phyloP scores from a whole-genome alignment of 1,140 invertebrate species.

The Bombus ignitus region DNA sequence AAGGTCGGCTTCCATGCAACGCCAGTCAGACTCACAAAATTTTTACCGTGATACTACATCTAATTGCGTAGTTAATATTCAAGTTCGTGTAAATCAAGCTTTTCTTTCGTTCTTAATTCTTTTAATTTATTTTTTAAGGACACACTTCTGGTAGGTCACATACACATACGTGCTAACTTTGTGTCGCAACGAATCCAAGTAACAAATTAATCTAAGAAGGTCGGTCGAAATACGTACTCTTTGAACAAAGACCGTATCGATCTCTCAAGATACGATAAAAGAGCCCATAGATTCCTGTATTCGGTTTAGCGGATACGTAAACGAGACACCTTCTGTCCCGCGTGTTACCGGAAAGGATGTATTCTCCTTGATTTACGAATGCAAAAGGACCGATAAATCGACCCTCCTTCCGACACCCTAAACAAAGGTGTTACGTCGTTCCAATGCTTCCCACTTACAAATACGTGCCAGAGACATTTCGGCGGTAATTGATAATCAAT shows the following conservation, averaged over 20 bases:
- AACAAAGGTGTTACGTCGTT: conserved; percentile 55
- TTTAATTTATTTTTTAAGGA: too few relatives aligned
- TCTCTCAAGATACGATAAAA: conserved; percentile 50
- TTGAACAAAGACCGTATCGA: conserved; percentile 33
- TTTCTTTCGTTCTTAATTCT: too few relatives aligned
- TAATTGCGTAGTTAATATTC: conserved; percentile 38
- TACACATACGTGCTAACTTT: neutral
- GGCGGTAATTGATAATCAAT: neutral
- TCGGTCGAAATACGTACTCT: neutral
- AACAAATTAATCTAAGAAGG: neutral
- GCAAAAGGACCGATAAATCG: conserved; percentile 74
- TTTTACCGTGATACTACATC: conserved; percentile 28
- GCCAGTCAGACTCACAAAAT: conserved; percentile 47
- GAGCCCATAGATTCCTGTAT: conserved; percentile 75
- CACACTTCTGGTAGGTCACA: too few relatives aligned
- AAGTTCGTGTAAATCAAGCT: conserved; percentile 2
- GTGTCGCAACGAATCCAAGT: neutral
- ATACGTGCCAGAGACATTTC: neutral
- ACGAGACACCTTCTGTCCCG: conserved; percentile 70
- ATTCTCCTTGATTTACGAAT: conserved; percentile 78
- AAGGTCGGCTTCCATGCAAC: conserved; percentile 56
- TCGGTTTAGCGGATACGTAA: conserved; percentile 68
- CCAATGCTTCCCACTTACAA: conserved; percentile 23
- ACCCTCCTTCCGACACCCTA: conserved; percentile 62
- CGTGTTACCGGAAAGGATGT: conserved; percentile 76